Base-by-base conservation (phyloP, 2,888 invertebrate species). In the Tupiocoris notatus region DNA sequence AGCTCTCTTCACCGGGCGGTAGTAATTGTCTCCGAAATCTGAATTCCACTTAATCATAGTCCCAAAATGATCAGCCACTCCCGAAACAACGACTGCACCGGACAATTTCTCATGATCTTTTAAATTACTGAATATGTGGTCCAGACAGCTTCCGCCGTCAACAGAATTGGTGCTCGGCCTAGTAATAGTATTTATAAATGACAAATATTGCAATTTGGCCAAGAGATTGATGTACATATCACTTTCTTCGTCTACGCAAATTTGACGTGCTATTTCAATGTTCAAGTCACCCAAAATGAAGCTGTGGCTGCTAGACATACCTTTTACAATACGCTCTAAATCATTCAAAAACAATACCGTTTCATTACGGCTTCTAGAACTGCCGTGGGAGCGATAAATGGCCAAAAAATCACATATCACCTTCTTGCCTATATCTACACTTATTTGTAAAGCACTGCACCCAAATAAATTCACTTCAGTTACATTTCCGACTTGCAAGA, bases 61-160 rank as follows among this genome's bases (percentile, higher is more conserved):
- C 2, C 62, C 62, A 0, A 62, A 17, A 1, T 62, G 62, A 23
- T 62, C 62, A 62, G 21, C 22, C 62, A 62, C 9, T 1, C 62
- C 62, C n/a, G n/a, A n/a, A n/a, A n/a, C n/a, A n/a, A n/a, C n/a
- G n/a, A n/a, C n/a, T n/a, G n/a, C n/a, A n/a, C 62, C 62, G n/a
- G 24, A 62, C 22, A 62, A 22, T 62, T 62, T 62, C 1, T 62
- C 22, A 2, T 21, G 21, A 17, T 62, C 62, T 16, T 21, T 62
- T 12, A 62, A 23, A 62, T 62, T 62, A 18, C 62, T 62, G 18
- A 62, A 62, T 16, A 62, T 62, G 24, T 62, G 62, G 62, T 62
- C 62, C 18, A 62, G 12, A 21, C 62, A 21, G 24, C 62, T 62
- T 12, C 62, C 62, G 2, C 62, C n/a, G 9, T 62, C 62, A 1